These are phyloP conservation scores for Nothobranchius kuhntae DNA, from an alignment of 2,113 vertebrate species.

Conservation along the genomic window DNA sequence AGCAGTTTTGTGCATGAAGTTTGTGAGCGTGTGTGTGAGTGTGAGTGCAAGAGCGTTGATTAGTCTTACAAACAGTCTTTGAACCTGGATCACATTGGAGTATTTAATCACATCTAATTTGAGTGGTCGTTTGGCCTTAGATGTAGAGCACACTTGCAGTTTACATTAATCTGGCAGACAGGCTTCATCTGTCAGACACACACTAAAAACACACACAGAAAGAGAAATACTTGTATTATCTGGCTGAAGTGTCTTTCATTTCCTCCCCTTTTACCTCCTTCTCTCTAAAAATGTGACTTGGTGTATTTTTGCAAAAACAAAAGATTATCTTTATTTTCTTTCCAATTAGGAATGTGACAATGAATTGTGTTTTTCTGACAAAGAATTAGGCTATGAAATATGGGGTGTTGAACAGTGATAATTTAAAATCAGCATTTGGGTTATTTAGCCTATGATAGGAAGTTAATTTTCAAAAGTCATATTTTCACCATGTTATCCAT, in stretches of 20 bases:
- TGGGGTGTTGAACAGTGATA: no score
- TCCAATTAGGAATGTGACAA: constrained; percentile 38
- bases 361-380: constrained; percentile 20
- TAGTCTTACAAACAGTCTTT: constrained; percentile 62
- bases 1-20: constrained; percentile 26
- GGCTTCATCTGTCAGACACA: constrained; percentile 50
- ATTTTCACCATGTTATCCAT: no score
- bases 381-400: no score
- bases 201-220: constrained; percentile 11
- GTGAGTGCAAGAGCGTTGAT: constrained; percentile 46
- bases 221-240: constrained; percentile 45
- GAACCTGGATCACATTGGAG: constrained; percentile 59
- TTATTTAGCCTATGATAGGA: no score
- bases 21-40: constrained; percentile 8
- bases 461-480: no score
- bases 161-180: constrained; percentile 54
- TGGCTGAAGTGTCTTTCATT: constrained; percentile 36
- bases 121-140: constrained; percentile 56
- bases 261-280: constrained; percentile 40
- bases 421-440: no score
- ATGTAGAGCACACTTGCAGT: constrained; percentile 46
- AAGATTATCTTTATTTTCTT: constrained; percentile 57
- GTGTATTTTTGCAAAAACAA: constrained; percentile 55
- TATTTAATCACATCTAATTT: constrained; percentile 76
- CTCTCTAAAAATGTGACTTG: constrained; percentile 46